A percentile compares a stretch with the other conserved stretches of the same genome.
phyloP scores from a whole-genome alignment of 2,797 vertebrate species.

The Gastrophryne carolinensis region DNA sequence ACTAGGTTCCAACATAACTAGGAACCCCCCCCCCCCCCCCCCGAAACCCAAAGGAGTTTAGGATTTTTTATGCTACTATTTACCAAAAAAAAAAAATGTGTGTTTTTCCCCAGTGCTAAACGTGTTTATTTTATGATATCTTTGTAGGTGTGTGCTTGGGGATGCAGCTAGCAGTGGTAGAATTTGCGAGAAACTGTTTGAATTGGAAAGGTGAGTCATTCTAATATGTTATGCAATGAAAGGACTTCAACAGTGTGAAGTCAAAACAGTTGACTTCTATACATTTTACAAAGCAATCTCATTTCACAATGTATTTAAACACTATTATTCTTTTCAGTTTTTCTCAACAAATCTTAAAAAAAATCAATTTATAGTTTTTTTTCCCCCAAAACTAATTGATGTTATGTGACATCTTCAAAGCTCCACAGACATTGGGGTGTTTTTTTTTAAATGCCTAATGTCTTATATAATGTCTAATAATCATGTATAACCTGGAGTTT shows the following conservation, averaged over 20 bases:
- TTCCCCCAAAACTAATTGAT: too few relatives aligned
- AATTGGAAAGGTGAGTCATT: constrained; percentile 69
- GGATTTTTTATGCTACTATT: too few relatives aligned
- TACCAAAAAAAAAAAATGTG: too few relatives aligned
- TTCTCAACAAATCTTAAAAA: neutral
- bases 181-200: constrained; percentile 74
- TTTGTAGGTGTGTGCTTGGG: constrained; percentile 72
- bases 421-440: too few relatives aligned
- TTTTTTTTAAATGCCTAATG: too few relatives aligned
- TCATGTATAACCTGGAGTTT: too few relatives aligned
- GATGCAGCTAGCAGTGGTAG: constrained; percentile 76
- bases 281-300: neutral
- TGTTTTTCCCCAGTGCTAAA: too few relatives aligned
- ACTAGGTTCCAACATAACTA: too few relatives aligned
- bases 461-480: too few relatives aligned
- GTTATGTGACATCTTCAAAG: too few relatives aligned
- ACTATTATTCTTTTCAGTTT: neutral
- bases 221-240: neutral
- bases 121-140: neutral
- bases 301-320: neutral
- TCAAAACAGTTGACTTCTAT: neutral
- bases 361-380: neutral
- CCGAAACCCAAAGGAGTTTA: too few relatives aligned
- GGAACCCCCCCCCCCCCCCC: too few relatives aligned
- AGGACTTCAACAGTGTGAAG: neutral